These are phyloP conservation scores for Netelia virgata DNA, from an alignment of 2,888 invertebrate genomes.

Conservation along the genomic window DNA sequence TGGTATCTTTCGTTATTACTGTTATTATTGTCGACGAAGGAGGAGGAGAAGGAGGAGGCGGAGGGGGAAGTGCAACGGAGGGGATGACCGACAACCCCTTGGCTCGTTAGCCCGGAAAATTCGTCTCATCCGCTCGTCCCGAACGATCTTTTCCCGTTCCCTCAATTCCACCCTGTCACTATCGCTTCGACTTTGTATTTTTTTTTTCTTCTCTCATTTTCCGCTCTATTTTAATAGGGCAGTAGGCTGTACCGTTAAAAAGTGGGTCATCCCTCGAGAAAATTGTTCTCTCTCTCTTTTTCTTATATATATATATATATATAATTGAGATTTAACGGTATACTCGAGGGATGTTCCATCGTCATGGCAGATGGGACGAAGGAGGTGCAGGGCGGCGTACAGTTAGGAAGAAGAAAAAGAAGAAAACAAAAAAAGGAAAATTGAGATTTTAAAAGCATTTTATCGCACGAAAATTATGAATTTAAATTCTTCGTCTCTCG, in stretches of 20 bases:
- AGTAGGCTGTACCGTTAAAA: constrained; percentile 46
- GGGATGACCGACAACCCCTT: constrained; percentile 48
- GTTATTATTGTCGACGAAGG: constrained; percentile 8
- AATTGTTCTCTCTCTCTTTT: constrained; percentile 22
- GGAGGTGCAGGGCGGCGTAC: neutral
- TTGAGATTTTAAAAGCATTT: constrained; percentile 21
- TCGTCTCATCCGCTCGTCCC: constrained; percentile 34
- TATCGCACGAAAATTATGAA: neutral
- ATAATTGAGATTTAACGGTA: neutral
- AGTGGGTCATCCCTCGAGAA: constrained; percentile 59
- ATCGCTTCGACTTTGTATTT: constrained; percentile 10
- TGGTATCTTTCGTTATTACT: neutral
- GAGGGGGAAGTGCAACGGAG: constrained; percentile 15
- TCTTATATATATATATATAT: neutral
- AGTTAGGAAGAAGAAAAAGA: neutral
- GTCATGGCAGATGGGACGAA: constrained; percentile 9
- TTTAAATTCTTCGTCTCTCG: constrained; percentile 3
- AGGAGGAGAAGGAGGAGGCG: constrained; percentile 1
- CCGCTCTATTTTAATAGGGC: constrained; percentile 16
- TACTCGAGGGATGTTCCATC: constrained; percentile 16
- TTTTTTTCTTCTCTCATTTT: constrained; percentile 4
- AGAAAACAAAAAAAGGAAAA: neutral
- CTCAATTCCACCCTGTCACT: constrained; percentile 7
- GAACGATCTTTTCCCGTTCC: neutral
- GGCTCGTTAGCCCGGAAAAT: constrained; percentile 57